Conservation (phyloP, 2,113 vertebrate genomes). For the Phyllostomus hastatus region DNA sequence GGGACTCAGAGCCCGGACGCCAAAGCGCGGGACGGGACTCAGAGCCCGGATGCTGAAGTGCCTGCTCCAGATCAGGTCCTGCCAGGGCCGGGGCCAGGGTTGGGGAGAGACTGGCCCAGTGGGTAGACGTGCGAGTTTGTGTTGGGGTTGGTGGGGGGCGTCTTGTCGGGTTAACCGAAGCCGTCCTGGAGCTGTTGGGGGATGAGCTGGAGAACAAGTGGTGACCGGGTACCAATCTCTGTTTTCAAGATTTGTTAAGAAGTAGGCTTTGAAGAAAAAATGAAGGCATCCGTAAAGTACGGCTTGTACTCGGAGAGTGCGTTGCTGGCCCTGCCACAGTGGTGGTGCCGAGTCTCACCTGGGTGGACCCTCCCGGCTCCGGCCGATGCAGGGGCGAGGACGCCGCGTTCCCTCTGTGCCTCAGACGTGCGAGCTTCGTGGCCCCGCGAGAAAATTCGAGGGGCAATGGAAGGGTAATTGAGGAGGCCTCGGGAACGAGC, state of each 20-base stretch:
- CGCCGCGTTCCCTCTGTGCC: not conserved
- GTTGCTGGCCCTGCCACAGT: not conserved
- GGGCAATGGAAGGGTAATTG: not conserved
- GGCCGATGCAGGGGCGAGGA: not conserved
- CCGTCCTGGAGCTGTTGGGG: slow-evolving; percentile 38
- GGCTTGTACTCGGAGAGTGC: not conserved
- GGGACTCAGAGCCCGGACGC: not conserved
- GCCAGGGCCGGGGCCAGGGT: not conserved
- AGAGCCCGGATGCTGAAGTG: slow-evolving; percentile 5
- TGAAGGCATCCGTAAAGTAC: slow-evolving; percentile 29
- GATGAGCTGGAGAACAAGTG: slow-evolving; percentile 40
- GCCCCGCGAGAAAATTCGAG: not conserved
- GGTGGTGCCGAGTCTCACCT: not conserved
- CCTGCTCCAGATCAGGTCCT: not conserved
- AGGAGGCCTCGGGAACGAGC: not conserved
- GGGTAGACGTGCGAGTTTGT: slow-evolving; percentile 30
- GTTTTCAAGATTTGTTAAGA: slow-evolving; percentile 23
- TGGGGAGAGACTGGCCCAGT: not conserved
- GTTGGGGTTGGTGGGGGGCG: not conserved
- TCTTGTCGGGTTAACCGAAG: slow-evolving; percentile 45
- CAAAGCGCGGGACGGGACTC: slow-evolving; percentile 10
- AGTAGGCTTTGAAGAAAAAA: not conserved
- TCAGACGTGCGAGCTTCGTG: not conserved
- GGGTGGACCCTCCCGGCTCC: too few species aligned
- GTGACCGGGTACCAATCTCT: slow-evolving; percentile 27